Conservation (phyloP, 2,888 invertebrate species). For the Altica lythri region DNA sequence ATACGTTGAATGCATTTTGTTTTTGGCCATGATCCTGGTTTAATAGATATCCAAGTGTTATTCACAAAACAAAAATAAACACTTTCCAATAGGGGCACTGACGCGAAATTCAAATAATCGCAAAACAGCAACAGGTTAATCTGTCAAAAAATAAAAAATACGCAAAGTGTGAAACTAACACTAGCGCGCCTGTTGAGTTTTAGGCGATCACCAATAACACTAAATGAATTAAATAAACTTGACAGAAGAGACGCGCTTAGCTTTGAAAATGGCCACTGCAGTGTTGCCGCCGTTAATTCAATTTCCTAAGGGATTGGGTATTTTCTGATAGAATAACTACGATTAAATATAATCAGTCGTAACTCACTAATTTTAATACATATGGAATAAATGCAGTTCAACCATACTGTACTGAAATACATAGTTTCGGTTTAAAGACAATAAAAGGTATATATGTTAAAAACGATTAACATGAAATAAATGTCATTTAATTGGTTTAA, state of each 20-base stretch:
- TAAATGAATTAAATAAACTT: constrained; percentile 27
- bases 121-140: constrained; percentile 32
- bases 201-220: constrained; percentile 31
- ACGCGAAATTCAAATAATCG: constrained; percentile 17
- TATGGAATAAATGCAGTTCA: too few relatives aligned
- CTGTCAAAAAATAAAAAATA: constrained; percentile 33
- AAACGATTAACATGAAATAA: too few relatives aligned
- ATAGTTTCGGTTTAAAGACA: too few relatives aligned
- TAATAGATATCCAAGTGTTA: constrained; percentile 13
- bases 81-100: background rate
- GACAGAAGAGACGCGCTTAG: constrained; percentile 27
- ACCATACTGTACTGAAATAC: too few relatives aligned
- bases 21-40: constrained; percentile 43
- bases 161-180: constrained; percentile 22
- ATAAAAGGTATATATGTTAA: too few relatives aligned
- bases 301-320: background rate
- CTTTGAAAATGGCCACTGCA: constrained; percentile 25
- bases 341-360: too few relatives aligned
- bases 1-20: constrained; percentile 48
- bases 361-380: too few relatives aligned
- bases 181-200: constrained; percentile 7
- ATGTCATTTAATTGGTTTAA: too few relatives aligned
- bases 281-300: constrained; percentile 16
- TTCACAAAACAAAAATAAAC: constrained; percentile 23
- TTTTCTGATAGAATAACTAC: too few relatives aligned